Evolutionary conservation across 2,113 vertebrate species (phyloP), one percentile per base, ranked within the genome.

Genomic region (Malurus alboscapulatus): DNA sequence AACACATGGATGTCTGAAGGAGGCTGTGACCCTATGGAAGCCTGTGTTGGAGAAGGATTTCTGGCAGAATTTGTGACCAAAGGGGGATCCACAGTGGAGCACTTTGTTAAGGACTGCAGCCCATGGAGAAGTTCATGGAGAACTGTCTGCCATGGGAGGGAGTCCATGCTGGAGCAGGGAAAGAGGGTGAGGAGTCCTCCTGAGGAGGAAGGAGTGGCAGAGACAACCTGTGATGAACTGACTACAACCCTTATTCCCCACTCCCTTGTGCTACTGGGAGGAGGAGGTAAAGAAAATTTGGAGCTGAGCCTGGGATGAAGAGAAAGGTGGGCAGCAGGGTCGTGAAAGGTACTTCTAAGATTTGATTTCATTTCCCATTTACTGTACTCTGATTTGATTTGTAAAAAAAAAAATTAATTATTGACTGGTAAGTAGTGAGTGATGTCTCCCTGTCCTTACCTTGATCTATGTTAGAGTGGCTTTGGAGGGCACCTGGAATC

Each of bases 1-100:
- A 5, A 3, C 48, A 25, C 0, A 0, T 21, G 11, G 29, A 17
- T 34, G 13, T 8, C 40, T 1, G 0, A 48, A 62, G 29, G 40
- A 47, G 6, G 15, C 4, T 62, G 47, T 0, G 4, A 14, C 20
- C 7, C 30, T 25, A 6, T 16, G 40, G 45, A 45, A 61, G 7
- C 5, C n/a, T 47, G 22, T 53, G 9, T 8, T 53, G 27, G 15
- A 61, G 48, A 5, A 25, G 40, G 25, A 48, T 54, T 71, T 40
- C 40, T 30, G 30, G 24, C 4, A 63, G 42, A 10, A 21, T 9
- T 51, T 67, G 25, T 21, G 44, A 58, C 13, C 20, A 34, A 55
- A 40, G 34, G 19, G 47, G 8, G 32, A 42, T n/a, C 5, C 34
- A 26, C 40, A 48, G 4, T 48, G 34, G 13, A 48, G 48, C 8